Percentiles rank a stretch among this genome's conserved stretches.
phyloP scores from a whole-genome alignment of 2,888 invertebrate genomes.

The Seladonia tumulorum region DNA sequence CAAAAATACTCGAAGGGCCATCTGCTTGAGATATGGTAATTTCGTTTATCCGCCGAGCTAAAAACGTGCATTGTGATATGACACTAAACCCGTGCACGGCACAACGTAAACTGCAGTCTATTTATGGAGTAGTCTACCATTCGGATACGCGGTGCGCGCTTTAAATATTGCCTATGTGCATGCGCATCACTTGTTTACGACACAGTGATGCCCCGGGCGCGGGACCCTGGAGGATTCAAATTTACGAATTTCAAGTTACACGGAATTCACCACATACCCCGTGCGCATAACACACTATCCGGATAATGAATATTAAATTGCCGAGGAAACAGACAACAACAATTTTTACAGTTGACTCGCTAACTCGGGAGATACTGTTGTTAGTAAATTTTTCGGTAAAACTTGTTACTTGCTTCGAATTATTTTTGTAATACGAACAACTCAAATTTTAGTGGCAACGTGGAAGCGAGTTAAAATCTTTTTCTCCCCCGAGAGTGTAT shows the following conservation, averaged over 20 bases:
- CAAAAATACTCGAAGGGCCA: conserved; percentile 69
- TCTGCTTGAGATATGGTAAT: conserved; percentile 66
- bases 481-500: no score
- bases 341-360: no score
- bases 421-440: no score
- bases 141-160: neutral
- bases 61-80: conserved; percentile 38
- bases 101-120: conserved; percentile 29
- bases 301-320: neutral
- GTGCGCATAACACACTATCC: neutral
- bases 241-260: neutral
- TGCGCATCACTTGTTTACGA: conserved; percentile 3
- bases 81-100: conserved; percentile 31
- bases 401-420: no score
- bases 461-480: no score
- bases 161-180: conserved; percentile 26
- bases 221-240: neutral
- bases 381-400: no score
- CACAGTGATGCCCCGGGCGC: neutral
- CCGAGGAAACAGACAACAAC: neutral
- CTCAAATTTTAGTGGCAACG: no score
- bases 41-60: conserved; percentile 69
- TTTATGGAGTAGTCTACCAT: conserved; percentile 34
- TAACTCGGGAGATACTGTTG: no score
- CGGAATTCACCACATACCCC: neutral